Evolutionary conservation across 35 echinoderm and acorn worm genomes (phyloP).

Genomic region (Ophiothrix spiculata): DNA sequence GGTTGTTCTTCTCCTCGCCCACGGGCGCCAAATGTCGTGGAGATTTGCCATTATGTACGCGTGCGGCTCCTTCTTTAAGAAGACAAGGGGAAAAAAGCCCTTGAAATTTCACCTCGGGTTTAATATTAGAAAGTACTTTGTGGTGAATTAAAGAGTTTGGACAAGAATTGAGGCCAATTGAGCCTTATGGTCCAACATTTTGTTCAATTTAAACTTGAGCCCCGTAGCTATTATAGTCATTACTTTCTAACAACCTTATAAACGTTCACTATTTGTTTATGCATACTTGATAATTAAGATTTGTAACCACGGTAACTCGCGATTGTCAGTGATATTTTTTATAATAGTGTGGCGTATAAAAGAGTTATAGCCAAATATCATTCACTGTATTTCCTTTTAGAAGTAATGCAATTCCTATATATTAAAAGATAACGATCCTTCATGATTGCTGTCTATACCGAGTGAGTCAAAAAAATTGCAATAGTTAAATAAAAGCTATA

Average conservation of each 20-base stretch:
- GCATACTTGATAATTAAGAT: too few species aligned
- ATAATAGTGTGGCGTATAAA: too few species aligned
- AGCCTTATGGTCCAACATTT: conserved; percentile 10
- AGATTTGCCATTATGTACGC: background rate
- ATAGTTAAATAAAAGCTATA: too few species aligned
- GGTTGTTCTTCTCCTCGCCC: background rate
- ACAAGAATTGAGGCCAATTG: background rate
- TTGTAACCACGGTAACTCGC: too few species aligned
- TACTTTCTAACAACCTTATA: background rate
- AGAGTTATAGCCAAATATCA: too few species aligned
- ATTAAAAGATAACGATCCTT: too few species aligned
- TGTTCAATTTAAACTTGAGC: background rate
- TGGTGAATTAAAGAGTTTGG: conserved; percentile 3
- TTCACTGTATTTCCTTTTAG: too few species aligned
- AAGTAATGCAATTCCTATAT: too few species aligned
- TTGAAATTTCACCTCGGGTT: conserved; percentile 14
- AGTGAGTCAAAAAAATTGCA: too few species aligned
- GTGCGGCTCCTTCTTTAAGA: background rate
- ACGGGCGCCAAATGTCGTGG: conserved; percentile 2
- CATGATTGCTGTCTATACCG: too few species aligned
- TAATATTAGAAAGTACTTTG: conserved; percentile 10
- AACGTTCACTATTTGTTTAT: too few species aligned
- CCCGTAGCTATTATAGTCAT: background rate
- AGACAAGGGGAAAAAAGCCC: background rate
- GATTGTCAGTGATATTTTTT: too few species aligned